Evolutionary conservation across 2,113 vertebrate species (phyloP).

Genomic region (Mesembrinibis cayennensis): DNA sequence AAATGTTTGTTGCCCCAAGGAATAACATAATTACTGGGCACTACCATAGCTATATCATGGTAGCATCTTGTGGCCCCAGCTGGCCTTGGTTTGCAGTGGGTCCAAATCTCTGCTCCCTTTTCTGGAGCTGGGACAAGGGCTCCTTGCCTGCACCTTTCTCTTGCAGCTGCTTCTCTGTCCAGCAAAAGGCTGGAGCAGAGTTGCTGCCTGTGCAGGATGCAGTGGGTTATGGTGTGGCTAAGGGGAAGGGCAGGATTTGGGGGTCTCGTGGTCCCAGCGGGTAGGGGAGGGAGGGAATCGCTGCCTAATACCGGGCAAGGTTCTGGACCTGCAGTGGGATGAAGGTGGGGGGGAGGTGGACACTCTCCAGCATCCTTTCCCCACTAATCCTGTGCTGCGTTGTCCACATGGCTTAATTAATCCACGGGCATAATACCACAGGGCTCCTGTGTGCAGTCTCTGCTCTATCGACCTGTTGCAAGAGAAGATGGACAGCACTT

Average conservation of each 20-base stretch:
- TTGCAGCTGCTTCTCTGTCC: not conserved
- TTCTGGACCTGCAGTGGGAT: not conserved
- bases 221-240: not conserved
- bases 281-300: not conserved
- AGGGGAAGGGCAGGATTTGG: not conserved
- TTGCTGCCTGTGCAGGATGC: not conserved
- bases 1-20: not conserved
- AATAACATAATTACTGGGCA: not conserved
- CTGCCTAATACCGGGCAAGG: not conserved
- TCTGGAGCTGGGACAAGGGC: not conserved
- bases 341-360: not conserved
- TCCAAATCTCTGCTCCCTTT: not conserved
- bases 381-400: not conserved
- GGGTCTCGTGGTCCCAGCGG: rapidly evolving
- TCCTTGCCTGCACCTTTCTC: not conserved
- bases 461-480: not conserved
- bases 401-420: not conserved
- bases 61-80: not conserved
- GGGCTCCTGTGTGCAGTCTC: not conserved
- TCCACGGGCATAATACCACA: rapidly evolving
- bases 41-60: rapidly evolving
- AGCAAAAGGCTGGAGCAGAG: not conserved
- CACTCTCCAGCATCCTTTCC: not conserved
- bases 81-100: not conserved
- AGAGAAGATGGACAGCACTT: not conserved